Evolutionary conservation across 2,113 vertebrate species (phyloP).

Genomic region (Murina feae): DNA sequence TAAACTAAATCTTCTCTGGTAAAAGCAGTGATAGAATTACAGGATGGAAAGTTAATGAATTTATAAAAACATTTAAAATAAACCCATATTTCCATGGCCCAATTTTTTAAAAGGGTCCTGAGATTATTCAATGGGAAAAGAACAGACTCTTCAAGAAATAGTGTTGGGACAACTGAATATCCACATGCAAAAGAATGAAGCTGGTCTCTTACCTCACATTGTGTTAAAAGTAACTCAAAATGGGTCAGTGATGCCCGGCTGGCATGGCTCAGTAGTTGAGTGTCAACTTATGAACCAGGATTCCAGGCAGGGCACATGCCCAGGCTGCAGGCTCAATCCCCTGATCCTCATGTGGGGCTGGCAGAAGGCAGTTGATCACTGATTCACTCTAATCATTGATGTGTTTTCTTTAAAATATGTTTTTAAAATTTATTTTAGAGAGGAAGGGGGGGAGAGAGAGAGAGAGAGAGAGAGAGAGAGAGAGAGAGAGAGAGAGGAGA

Average conservation of each 20-base stretch:
- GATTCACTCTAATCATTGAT: too few species aligned
- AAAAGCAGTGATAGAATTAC: constrained; percentile 8
- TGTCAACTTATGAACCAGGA: too few species aligned
- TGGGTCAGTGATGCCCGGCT: background rate
- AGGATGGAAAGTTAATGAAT: background rate
- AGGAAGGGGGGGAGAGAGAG: too few species aligned
- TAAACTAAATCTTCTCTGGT: background rate
- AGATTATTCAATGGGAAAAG: background rate
- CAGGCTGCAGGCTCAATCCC: too few species aligned
- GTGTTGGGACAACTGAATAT: background rate
- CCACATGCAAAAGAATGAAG: background rate
- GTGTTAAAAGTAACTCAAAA: background rate
- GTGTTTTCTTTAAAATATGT: too few species aligned
- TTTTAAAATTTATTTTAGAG: too few species aligned
- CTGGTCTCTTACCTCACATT: background rate
- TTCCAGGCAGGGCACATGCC: too few species aligned
- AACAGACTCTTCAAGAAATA: background rate
- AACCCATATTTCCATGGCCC: background rate
- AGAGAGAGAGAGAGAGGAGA: too few species aligned
- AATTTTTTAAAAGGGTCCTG: background rate
- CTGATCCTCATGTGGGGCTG: too few species aligned
- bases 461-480: too few species aligned
- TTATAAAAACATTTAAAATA: background rate
- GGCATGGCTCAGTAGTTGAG: too few species aligned
- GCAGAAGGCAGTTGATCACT: too few species aligned